phyloP scores from a whole-genome alignment of 35 echinoderm and acorn worm species.

The Ptychodera flava region DNA sequence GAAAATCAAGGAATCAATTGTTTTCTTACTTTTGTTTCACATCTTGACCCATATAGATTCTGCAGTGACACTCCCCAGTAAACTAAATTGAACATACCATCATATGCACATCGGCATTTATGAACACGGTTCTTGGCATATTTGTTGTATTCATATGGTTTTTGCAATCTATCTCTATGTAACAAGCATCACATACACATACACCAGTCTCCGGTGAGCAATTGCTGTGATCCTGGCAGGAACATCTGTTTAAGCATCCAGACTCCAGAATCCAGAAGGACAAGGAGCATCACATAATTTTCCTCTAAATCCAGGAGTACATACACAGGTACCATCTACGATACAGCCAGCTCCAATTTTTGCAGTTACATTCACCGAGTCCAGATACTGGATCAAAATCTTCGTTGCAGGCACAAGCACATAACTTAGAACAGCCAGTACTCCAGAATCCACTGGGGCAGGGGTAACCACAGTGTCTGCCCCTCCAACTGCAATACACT shows the following conservation, averaged over 20 bases:
- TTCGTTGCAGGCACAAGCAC: conserved; percentile 37
- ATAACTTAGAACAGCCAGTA: conserved; percentile 23
- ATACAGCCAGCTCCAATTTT: conserved; percentile 84
- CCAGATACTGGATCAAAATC: conserved; percentile 29
- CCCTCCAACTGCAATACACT: conserved; percentile 61
- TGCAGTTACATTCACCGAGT: conserved; percentile 22
- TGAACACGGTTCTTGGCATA: background rate
- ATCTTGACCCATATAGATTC: background rate
- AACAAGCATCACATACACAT: no score
- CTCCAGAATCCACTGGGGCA: conserved; percentile 53
- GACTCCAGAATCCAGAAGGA: conserved; percentile 10
- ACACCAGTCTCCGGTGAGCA: conserved; percentile 22
- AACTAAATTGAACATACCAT: background rate
- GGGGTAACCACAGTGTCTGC: conserved; percentile 43
- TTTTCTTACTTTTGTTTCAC: background rate
- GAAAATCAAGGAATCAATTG: no score
- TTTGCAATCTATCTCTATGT: conserved; percentile 30
- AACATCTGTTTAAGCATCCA: conserved; percentile 23
- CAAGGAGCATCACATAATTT: conserved; percentile 25
- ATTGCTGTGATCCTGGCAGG: conserved; percentile 41
- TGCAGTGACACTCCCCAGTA: background rate
- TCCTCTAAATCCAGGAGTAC: conserved; percentile 43
- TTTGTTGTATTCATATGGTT: background rate
- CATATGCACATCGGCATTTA: background rate
- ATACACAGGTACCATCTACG: conserved; percentile 55